phyloP scores from a whole-genome alignment of 2,797 vertebrate genomes.

The Echiichthys vipera region DNA sequence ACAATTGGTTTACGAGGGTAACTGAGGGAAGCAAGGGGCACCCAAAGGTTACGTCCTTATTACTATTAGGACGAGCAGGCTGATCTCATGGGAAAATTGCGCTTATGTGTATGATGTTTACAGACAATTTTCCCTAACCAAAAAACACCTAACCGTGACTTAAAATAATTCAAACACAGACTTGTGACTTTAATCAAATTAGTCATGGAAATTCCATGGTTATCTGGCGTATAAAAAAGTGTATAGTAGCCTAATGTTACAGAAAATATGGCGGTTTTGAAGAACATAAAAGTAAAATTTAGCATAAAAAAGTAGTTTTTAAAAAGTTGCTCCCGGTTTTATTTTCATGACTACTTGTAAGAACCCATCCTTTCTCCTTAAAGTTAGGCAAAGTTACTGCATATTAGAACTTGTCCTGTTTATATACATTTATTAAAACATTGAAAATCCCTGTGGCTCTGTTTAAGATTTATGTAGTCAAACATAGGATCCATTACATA shows the following conservation, averaged over 20 bases:
- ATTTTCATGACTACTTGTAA: not conserved
- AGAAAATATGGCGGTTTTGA: not conserved
- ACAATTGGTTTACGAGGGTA: conserved; percentile 77
- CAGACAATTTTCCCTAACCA: not conserved
- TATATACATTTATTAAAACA: conserved; percentile 41
- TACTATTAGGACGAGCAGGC: conserved; percentile 40
- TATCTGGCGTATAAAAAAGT: not conserved
- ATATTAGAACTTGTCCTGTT: conserved; percentile 10
- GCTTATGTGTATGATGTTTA: conserved; percentile 20
- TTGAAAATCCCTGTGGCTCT: conserved; percentile 15
- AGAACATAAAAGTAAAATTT: not conserved
- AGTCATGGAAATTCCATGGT: not conserved
- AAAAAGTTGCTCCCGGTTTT: no score
- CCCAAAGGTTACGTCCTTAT: conserved; percentile 64
- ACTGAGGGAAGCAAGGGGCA: conserved; percentile 67
- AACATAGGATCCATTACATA: conserved; percentile 46
- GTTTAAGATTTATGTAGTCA: conserved; percentile 46
- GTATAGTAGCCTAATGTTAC: not conserved
- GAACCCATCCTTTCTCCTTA: not conserved
- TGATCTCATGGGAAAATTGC: conserved; percentile 49
- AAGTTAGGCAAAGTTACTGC: conserved; percentile 3
- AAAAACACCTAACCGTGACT: not conserved
- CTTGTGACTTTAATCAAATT: not conserved
- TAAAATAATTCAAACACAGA: not conserved
- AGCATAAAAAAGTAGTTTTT: no score